Conservation (phyloP, 1,140 invertebrate genomes). For the Tribolium castaneum region DNA sequence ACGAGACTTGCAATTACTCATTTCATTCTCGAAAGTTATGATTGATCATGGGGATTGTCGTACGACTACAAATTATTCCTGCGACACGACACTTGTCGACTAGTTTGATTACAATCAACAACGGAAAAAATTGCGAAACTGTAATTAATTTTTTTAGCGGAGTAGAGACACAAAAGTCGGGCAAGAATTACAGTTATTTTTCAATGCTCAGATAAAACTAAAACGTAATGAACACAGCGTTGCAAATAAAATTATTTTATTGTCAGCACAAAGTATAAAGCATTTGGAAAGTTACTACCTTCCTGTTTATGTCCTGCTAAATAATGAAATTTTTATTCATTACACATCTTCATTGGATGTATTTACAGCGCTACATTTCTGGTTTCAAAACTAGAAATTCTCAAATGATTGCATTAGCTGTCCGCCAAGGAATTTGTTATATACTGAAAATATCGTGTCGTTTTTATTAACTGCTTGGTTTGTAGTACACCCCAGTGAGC, state of each 20-base stretch:
- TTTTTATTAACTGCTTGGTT: not conserved
- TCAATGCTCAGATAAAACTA: too few species aligned
- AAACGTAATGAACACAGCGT: too few species aligned
- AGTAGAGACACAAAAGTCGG: not conserved
- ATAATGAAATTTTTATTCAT: too few species aligned
- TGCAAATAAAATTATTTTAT: too few species aligned
- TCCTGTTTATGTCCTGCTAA: too few species aligned
- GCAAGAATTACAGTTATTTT: slow-evolving; percentile 4
- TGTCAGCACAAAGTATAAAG: too few species aligned
- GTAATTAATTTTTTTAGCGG: slow-evolving; percentile 22
- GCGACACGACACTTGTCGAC: slow-evolving; percentile 41
- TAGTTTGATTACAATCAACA: slow-evolving; percentile 39
- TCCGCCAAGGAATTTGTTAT: not conserved
- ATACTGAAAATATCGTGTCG: slow-evolving; percentile 31
- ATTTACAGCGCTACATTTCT: too few species aligned
- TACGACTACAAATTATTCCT: slow-evolving; percentile 46
- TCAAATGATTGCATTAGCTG: too few species aligned
- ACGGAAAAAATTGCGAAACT: slow-evolving; percentile 24
- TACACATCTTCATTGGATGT: too few species aligned
- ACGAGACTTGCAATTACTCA: slow-evolving; percentile 45
- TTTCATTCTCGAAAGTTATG: slow-evolving; percentile 40
- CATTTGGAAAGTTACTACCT: too few species aligned
- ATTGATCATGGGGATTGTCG: slow-evolving; percentile 40
- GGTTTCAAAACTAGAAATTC: too few species aligned
- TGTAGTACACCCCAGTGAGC: not conserved